These are phyloP conservation scores for Eueremaeus valkanovi DNA, from an alignment of 2,888 invertebrate genomes.

Conservation along the genomic window DNA sequence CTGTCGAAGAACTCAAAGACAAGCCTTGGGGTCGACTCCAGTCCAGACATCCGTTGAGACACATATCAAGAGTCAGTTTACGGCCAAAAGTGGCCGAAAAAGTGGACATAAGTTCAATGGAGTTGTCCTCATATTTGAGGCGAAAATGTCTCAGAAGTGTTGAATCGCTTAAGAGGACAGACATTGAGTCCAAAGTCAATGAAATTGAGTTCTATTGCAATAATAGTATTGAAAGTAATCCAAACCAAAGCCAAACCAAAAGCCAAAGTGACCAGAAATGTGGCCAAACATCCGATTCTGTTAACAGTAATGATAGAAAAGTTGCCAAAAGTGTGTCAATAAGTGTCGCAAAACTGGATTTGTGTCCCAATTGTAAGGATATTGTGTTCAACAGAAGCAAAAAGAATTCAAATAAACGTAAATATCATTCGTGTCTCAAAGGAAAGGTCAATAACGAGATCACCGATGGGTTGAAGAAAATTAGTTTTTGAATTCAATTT, in stretches of 20 bases:
- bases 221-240: neutral
- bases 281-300: neutral
- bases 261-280: neutral
- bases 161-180: neutral
- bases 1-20: neutral
- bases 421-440: neutral
- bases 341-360: neutral
- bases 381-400: neutral
- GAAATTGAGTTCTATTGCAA: neutral
- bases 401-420: neutral
- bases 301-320: neutral
- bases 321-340: neutral
- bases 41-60: neutral
- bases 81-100: neutral
- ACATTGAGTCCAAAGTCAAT: neutral
- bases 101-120: neutral
- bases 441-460: neutral
- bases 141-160: neutral
- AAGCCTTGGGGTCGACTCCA: neutral
- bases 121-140: neutral
- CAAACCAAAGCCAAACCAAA: neutral
- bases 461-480: neutral
- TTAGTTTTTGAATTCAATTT: no score
- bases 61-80: neutral
- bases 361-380: neutral